Conservation (phyloP, 2,888 invertebrate species). For the Lymantria dispar region DNA sequence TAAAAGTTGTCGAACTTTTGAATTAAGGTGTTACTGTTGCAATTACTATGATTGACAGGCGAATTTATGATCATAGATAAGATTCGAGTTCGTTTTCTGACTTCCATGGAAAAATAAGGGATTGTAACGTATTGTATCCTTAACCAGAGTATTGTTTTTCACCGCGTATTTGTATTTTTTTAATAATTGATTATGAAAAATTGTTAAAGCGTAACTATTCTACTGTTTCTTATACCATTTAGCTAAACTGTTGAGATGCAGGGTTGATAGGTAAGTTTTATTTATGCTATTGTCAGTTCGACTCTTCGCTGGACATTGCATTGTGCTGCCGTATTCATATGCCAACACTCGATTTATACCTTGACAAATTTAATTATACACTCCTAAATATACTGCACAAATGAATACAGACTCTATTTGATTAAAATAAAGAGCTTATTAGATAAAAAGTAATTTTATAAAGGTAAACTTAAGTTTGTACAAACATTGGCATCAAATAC, state of each 20-base stretch:
- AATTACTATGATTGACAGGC: no score
- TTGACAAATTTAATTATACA: constrained; percentile 30
- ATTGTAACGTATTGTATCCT: no score
- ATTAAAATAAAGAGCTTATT: constrained; percentile 2
- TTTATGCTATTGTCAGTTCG: constrained; percentile 41
- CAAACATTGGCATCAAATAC: constrained; percentile 46
- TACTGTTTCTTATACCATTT: constrained; percentile 35
- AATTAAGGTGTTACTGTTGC: no score
- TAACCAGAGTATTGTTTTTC: no score
- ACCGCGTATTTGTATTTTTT: no score
- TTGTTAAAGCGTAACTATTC: constrained; percentile 1
- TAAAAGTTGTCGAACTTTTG: no score
- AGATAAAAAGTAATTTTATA: background rate
- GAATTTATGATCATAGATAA: no score
- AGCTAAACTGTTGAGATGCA: constrained; percentile 43
- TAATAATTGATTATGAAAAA: background rate
- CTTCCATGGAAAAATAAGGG: no score
- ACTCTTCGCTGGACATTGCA: constrained; percentile 51
- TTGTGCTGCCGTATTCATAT: constrained; percentile 71
- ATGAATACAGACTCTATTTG: background rate
- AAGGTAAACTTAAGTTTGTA: constrained; percentile 5
- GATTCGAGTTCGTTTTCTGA: no score
- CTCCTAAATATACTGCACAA: background rate
- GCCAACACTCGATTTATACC: constrained; percentile 70
- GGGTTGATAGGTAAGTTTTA: constrained; percentile 64